Evolutionary conservation across 2,888 invertebrate genomes (phyloP).

Genomic region (Gari tellinella): DNA sequence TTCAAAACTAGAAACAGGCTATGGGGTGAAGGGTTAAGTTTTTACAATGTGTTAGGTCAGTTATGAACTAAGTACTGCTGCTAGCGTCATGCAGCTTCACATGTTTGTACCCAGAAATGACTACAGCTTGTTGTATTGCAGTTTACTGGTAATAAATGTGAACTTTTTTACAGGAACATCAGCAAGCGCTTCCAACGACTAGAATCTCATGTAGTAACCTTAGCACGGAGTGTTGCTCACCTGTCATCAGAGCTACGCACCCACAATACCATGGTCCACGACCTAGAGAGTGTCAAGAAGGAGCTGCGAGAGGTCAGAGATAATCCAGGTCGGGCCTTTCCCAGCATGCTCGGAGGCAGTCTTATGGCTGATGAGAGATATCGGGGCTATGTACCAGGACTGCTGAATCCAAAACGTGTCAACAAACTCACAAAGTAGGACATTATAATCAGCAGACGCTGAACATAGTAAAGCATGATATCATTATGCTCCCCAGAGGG

Average conservation of each 20-base stretch:
- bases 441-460: no score
- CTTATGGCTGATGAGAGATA: conserved; percentile 80
- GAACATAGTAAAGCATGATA: no score
- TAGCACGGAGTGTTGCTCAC: conserved; percentile 95
- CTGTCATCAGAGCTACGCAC: conserved; percentile 96
- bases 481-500: no score
- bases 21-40: no score
- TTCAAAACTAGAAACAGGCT: no score
- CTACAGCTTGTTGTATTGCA: no score
- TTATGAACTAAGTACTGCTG: no score
- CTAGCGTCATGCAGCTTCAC: no score
- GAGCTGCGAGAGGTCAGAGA: conserved; percentile 90
- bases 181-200: conserved; percentile 94
- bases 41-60: no score
- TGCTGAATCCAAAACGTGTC: conserved; percentile 94
- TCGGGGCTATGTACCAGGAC: conserved; percentile 84
- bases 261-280: conserved; percentile 93
- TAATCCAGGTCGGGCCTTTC: conserved; percentile 36
- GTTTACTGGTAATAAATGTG: no score
- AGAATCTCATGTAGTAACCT: conserved; percentile 95
- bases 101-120: no score
- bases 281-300: conserved; percentile 93
- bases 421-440: conserved; percentile 92
- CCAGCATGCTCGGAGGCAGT: conserved; percentile 39
- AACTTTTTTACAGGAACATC: conserved; percentile 88